Evolutionary conservation across 2,888 invertebrate genomes (phyloP), one percentile per base, ranked within the genome.

Genomic region (Scaptomyza parva): DNA sequence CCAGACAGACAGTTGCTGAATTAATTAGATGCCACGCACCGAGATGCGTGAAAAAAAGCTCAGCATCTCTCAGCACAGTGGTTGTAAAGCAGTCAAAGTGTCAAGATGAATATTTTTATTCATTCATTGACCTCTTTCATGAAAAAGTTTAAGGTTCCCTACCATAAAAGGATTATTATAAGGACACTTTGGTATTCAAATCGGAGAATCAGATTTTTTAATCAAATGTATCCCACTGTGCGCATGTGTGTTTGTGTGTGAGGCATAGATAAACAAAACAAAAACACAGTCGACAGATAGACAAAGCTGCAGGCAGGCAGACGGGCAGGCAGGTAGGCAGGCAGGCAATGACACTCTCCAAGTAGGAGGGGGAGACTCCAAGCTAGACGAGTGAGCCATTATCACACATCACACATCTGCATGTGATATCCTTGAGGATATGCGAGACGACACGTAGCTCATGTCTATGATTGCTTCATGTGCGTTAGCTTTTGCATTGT

Each of bases 361-460:
- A n/a, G n/a, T n/a, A n/a, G n/a, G n/a, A n/a, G n/a, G n/a, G n/a
- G n/a, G n/a, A n/a, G n/a, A n/a, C n/a, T n/a, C n/a, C n/a, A n/a
- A 20, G 70, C 69, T 37, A 48, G 55, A 60, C 51, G 68, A 70
- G 76, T 74, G 76, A 74, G 86, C 88, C 84, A 85, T 89, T 89
- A 90, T 89, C 90, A 84, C 85, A 86, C 81, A 88, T 89, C 84
- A 88, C 74, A 86, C 81, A 88, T 86, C 86, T 78, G 78, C 79
- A 82, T 87, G 81, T 85, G 82, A 83, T 89, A 90, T 90, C 89
- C 89, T 88, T 53, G 63, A 88, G 89, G 89, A 90, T 90, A 89
- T 76, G 76, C 89, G 84, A 69, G 77, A 75, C 76, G 86, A 88
- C 89, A 90, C 90, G 89, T 90, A 90, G 80, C 80, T 68, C 30